A percentile compares a stretch with the other conserved stretches of the same genome.
Conservation (phyloP, 2,888 invertebrate genomes). For the Spialia ferax region DNA sequence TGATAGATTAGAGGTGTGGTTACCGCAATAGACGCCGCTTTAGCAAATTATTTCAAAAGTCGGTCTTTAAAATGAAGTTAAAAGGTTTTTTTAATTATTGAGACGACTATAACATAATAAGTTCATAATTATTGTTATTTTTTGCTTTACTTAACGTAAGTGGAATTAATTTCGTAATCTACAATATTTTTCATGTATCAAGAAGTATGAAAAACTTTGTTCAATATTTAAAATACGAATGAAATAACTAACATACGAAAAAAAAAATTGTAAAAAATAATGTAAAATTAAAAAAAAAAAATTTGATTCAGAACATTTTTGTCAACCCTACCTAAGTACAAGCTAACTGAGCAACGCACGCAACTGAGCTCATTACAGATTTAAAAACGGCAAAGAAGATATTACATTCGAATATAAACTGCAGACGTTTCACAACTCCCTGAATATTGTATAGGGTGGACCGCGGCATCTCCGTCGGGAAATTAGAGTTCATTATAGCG, state of each 20-base stretch:
- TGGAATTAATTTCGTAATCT: too few species aligned
- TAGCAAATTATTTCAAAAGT: neutral
- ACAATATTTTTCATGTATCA: too few species aligned
- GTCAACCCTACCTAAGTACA: conserved; percentile 2
- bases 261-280: too few species aligned
- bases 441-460: conserved; percentile 44
- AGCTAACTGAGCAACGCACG: neutral
- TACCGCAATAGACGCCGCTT: neutral
- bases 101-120: too few species aligned
- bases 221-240: too few species aligned
- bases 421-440: conserved; percentile 29
- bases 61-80: neutral
- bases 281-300: too few species aligned
- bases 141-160: too few species aligned
- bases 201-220: too few species aligned
- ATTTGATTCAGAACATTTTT: neutral
- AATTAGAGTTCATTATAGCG: conserved; percentile 52
- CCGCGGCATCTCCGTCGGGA: conserved; percentile 50
- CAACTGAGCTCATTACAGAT: neutral
- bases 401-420: conserved; percentile 31
- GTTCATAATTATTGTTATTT: too few species aligned
- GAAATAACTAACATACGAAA: too few species aligned
- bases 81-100: too few species aligned
- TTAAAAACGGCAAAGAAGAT: conserved; percentile 27
- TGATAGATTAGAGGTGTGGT: neutral